Conservation (phyloP, 2,797 vertebrate genomes). For the Lerista edwardsae region DNA sequence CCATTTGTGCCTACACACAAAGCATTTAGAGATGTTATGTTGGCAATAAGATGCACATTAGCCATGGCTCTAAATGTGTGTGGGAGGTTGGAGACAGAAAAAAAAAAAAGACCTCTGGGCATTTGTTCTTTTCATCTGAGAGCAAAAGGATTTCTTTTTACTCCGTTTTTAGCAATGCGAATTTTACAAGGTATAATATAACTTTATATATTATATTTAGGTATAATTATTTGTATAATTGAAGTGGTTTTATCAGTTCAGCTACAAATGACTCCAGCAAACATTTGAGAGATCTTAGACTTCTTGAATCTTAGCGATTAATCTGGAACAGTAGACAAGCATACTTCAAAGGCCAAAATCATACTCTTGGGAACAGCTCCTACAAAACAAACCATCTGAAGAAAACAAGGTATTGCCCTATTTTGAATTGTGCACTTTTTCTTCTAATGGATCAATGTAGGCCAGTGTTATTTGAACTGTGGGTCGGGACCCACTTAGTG, state of each 20-base stretch:
- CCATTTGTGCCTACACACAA: background rate
- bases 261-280: background rate
- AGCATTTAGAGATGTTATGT: constrained; percentile 25
- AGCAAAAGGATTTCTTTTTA: background rate
- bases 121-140: background rate
- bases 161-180: background rate
- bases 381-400: background rate
- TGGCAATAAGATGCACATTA: background rate
- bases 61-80: background rate
- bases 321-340: background rate
- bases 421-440: too few relatives aligned
- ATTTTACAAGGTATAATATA: background rate
- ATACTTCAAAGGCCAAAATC: background rate
- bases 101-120: background rate
- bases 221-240: background rate
- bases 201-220: background rate
- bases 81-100: fast-evolving
- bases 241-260: background rate
- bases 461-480: too few relatives aligned
- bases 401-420: background rate
- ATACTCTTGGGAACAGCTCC: background rate
- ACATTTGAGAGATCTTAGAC: background rate
- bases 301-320: background rate
- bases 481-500: too few relatives aligned
- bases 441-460: too few relatives aligned